phyloP scores from a whole-genome alignment of 2,797 vertebrate species.

The Synaphobranchus kaupii region DNA sequence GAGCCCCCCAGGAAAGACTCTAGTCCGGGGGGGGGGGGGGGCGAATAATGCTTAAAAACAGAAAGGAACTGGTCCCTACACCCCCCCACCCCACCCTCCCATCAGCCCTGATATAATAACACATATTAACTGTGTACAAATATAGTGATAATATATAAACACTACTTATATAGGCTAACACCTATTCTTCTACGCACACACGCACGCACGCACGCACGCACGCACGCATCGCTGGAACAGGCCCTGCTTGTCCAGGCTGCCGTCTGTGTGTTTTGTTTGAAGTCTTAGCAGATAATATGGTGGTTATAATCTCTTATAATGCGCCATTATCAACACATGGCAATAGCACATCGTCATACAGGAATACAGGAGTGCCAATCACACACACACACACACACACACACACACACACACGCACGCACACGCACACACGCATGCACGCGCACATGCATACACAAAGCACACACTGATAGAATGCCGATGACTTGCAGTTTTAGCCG shows the following conservation, averaged over 20 bases:
- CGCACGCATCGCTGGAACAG: neutral
- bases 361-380: neutral
- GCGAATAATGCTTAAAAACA: neutral
- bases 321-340: neutral
- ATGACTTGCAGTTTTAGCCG: conserved; percentile 16
- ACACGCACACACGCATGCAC: neutral
- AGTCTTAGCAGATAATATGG: neutral
- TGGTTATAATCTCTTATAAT: conserved; percentile 10
- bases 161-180: too few relatives aligned
- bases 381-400: neutral
- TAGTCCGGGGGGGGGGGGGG: neutral
- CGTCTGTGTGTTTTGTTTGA: neutral
- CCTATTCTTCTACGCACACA: neutral
- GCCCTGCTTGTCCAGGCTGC: neutral
- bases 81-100: neutral
- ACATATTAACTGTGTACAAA: too few relatives aligned
- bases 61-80: neutral
- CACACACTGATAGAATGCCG: neutral
- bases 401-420: neutral
- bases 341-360: neutral
- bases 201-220: neutral
- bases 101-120: neutral
- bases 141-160: too few relatives aligned
- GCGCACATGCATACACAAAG: too few relatives aligned
- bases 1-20: neutral